Base-by-base conservation (phyloP, 2,797 vertebrate genomes). In the Myotis findleyi region DNA sequence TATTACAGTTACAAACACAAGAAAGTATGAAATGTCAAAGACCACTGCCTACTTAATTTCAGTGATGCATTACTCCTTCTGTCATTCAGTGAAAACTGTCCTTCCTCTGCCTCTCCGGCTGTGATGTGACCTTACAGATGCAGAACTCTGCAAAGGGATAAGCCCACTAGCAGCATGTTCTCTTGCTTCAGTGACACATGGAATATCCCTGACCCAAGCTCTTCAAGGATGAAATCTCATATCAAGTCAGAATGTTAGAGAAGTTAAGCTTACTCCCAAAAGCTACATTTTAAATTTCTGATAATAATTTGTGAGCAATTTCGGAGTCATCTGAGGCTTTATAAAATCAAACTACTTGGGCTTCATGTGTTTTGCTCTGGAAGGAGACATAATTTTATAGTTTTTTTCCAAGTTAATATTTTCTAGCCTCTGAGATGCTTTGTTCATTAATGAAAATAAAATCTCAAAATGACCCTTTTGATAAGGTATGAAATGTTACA, bases 111-210 rank as follows among this genome's bases (percentile, higher is more conserved):
- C 53, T 95, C 77, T 93, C 81, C 36, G 94, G 53, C 93, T 96
- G 89, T 87, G 96, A 86, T 59, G 44, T 86, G 94, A 94, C 94
- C 87, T 87, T 89, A 68, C 25, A 95, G 57, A 90, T 82, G 53
- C 64, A 93, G 44, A 86, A 27, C n/a, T 64, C 68, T 69, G 82
- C 66, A 20, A 82, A 96, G 72, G 30, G 41, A 75, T 84, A 66
- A 83, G 38, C 7, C 76, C 72, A 41, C 57, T 44, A 72, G 20
- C 2, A 41, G 23, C 38, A 76, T 33, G 69, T 72, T 87, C 36
- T 89, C n/a, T 77, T 53, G 59, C 73, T 95, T 88, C 0, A 5
- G n/a, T 64, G 81, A 95, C 77, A 87, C 20, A 21, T 44, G n/a
- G 62, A 57, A 33, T 86, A 85, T 89, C 10, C 11, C 16, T n/a